phyloP scores from a whole-genome alignment of 2,113 vertebrate species.

The Semnornis frantzii region DNA sequence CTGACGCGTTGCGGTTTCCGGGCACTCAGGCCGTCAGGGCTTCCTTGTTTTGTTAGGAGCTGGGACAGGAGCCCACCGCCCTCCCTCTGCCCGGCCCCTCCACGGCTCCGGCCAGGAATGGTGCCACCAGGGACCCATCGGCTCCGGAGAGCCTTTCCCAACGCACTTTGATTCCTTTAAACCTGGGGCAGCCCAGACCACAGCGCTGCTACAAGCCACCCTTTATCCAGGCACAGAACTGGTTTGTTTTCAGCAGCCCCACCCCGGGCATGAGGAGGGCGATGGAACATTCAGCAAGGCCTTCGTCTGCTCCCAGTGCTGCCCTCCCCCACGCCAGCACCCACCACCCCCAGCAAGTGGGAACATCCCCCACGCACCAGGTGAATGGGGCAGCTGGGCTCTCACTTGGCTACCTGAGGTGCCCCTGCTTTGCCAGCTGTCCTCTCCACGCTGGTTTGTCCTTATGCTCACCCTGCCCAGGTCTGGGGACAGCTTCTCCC shows the following conservation, averaged over 20 bases:
- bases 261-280: rapidly evolving
- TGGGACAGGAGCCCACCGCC: neutral
- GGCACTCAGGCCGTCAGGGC: neutral
- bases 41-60: constrained; percentile 62
- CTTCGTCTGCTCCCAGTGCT: neutral
- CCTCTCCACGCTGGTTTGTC: neutral
- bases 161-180: neutral
- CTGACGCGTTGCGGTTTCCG: constrained; percentile 46
- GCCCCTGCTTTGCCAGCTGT: neutral
- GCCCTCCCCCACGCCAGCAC: neutral
- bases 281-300: neutral
- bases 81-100: neutral
- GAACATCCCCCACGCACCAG: rapidly evolving
- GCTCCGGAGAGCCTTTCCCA: neutral
- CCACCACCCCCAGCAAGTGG: rapidly evolving
- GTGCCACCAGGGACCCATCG: neutral
- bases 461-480: rapidly evolving
- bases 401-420: rapidly evolving
- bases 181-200: neutral
- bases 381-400: rapidly evolving
- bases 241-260: neutral
- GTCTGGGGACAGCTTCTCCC: neutral
- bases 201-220: neutral
- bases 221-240: neutral
- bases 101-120: neutral